Conservation (phyloP, 2,888 invertebrate species). For the Lagria hirta region DNA sequence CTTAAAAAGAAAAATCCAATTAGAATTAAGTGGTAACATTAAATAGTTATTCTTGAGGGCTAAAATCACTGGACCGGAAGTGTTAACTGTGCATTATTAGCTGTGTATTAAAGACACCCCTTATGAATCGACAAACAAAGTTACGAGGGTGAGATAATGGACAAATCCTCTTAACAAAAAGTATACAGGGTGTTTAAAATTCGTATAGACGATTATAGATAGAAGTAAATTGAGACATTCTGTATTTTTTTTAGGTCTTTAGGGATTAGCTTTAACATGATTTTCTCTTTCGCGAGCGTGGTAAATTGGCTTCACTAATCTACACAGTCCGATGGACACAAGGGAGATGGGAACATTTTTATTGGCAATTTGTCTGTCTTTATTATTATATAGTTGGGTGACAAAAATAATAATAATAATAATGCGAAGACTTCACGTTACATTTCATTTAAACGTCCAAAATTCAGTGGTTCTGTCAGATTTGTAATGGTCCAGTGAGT, state of each 20-base stretch:
- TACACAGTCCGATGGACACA: constrained; percentile 21
- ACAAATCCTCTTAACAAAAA: constrained; percentile 27
- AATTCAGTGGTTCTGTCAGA: too few species aligned
- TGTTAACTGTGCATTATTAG: constrained; percentile 56
- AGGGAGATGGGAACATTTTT: constrained; percentile 31
- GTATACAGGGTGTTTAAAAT: constrained; percentile 7
- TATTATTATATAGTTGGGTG: constrained; percentile 27
- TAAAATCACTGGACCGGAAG: constrained; percentile 54
- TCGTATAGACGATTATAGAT: not conserved
- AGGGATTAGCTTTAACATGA: constrained; percentile 10
- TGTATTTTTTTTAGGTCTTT: constrained; percentile 4
- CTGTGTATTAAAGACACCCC: constrained; percentile 54
- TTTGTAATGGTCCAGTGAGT: too few species aligned
- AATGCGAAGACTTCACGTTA: constrained; percentile 26
- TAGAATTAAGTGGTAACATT: too few species aligned
- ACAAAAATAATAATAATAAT: too few species aligned
- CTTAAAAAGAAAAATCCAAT: too few species aligned
- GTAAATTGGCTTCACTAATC: constrained; percentile 22
- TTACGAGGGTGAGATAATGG: constrained; percentile 41
- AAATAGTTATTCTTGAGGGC: too few species aligned
- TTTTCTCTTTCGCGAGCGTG: constrained; percentile 17
- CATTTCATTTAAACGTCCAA: constrained; percentile 24
- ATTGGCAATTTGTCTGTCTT: constrained; percentile 33
- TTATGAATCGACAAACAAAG: constrained; percentile 46
- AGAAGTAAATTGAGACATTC: constrained; percentile 1